Base-by-base conservation (phyloP, 2,797 vertebrate species). In the Craterocephalus amniculus region DNA sequence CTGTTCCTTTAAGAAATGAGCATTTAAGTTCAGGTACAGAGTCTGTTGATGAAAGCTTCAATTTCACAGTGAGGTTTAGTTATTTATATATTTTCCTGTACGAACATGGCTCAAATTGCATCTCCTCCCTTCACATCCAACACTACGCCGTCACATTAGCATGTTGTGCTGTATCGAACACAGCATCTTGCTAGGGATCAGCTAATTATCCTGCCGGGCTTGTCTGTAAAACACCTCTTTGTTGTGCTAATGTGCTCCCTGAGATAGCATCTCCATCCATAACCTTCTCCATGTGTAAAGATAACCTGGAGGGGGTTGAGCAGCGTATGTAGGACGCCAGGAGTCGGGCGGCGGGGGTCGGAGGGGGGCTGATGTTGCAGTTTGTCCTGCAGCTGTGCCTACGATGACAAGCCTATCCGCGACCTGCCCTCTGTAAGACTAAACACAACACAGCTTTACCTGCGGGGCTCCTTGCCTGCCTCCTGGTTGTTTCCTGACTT, bases 301-400 rank as follows among this genome's bases (percentile, higher is more conserved):
- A 90, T 83, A 81, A 86, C 86, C 83, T 86, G 76, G 70, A 67
- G 81, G 83, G 85, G 78, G 55, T 66, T 57, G 29, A 61, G 57
- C 4, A 59, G n/a, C 78, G 60, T 85, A 85, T 85, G 75, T 81
- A 78, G 86, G 78, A 78, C 72, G 58, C 72, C 73, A 67, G 60
- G 24, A 79, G 65, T 52, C 0, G 29, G 49, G 58, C 24, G 54
- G 64, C 4, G 73, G 57, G 58, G 60, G 59, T 65, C 1, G 24
- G 16, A 43, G 71, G 71, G 70, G 36, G 72, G 68, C 58, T 48
- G 68, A 59, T 80, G 61, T 63, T 80, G 75, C 80, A 87, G 83
- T 78, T 73, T 81, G 70, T 92, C 92, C 89, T 80, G 87, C 89
- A 92, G 91, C 91, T 91, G 87, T 88, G 89, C 84, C 89, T 24